Evolutionary conservation across 2,888 invertebrate species (phyloP), one percentile per base, ranked within the genome.

Genomic region (Pseudolycoriella hygida): DNA sequence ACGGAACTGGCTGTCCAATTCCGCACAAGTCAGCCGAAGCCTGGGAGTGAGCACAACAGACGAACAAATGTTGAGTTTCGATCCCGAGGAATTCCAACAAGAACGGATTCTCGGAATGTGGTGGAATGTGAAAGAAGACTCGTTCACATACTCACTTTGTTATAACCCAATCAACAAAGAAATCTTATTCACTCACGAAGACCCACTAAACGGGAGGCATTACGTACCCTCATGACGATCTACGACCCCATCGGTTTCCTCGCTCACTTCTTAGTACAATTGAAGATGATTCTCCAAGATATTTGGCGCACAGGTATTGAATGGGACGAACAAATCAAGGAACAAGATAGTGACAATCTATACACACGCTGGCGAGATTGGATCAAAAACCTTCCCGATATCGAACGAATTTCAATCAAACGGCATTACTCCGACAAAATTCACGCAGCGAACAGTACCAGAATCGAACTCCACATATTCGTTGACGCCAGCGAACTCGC

Each of bases 191-290:
- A 11, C 11, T 10, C 6, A 30, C 30, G 30, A 10, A 6, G 30
- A 30, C 30, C 30, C 11, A 30, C 30, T 10, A 30, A 30, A 11
- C 6, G 30, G 30, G 30, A 30, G 8, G 11, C 11, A 10, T 30
- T 30, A 30, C 6, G 11, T 10, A 30, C 11, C 11, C 8, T 30
- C 8, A 30, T 10, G 8, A 10, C 4, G 18, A 44, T n/a, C 2
- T 47, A 42, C 20, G 47, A 47, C 34, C 47, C 47, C 18, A 3
- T 47, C 11, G 47, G 47, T 12, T 25, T 47, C n/a, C n/a, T n/a
- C n/a, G n/a, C n/a, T n/a, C n/a, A n/a, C n/a, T n/a, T n/a, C n/a
- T n/a, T n/a, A n/a, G n/a, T n/a, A n/a, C n/a, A n/a, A n/a, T n/a
- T n/a, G n/a, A n/a, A n/a, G n/a, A n/a, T n/a, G n/a, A n/a, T n/a